Evolutionary conservation across 1,140 invertebrate genomes (phyloP).

Genomic region (Calliphora vicina): DNA sequence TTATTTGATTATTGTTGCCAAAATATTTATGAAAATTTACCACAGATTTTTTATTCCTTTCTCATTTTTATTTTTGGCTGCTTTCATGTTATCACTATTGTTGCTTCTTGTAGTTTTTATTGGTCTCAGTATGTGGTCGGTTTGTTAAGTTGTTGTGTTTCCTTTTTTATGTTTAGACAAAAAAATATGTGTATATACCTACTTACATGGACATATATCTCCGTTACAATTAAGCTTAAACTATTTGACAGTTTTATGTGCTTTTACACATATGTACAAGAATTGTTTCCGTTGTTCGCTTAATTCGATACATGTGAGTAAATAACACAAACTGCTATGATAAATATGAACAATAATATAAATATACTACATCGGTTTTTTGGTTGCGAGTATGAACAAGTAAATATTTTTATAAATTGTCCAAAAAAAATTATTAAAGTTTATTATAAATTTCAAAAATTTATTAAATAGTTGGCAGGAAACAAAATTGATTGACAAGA

Average conservation of each 20-base stretch:
- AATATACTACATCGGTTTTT: no score
- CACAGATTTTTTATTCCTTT: neutral
- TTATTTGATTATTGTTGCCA: neutral
- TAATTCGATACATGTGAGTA: neutral
- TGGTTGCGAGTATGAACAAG: no score
- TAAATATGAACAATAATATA: no score
- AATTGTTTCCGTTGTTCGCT: neutral
- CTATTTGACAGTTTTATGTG: conserved; percentile 11
- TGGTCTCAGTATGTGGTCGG: neutral
- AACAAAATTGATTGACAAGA: no score
- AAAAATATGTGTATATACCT: neutral
- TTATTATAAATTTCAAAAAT: no score
- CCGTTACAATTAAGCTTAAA: neutral
- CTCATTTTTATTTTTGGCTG: neutral
- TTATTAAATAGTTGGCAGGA: no score
- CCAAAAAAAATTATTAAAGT: no score
- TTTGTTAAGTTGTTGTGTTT: neutral
- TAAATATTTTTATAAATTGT: no score
- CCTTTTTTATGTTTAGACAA: neutral
- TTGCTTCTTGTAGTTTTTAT: neutral
- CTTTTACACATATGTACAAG: neutral
- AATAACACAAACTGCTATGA: neutral
- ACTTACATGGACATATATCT: neutral
- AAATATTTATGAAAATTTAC: neutral
- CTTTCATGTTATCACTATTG: neutral